A percentile compares a stretch with the other conserved stretches of the same genome.
Evolutionary conservation across 2,113 vertebrate species (phyloP).

Genomic region (Bungarus multicinctus): DNA sequence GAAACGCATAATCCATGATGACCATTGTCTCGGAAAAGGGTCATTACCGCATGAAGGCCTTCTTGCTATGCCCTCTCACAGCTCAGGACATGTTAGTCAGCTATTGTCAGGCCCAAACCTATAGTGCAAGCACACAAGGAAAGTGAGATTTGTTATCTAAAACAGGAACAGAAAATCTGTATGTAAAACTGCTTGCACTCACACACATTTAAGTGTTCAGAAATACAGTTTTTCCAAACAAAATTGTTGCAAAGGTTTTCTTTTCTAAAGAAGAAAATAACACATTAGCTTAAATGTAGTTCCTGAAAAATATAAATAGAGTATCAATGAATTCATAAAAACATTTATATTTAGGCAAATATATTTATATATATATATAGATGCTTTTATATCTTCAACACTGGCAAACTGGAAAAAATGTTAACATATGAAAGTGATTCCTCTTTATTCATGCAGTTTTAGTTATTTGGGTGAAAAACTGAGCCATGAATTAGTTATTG

Average conservation of each 20-base stretch:
- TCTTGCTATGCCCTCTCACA: slow-evolving; percentile 85
- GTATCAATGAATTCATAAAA: slow-evolving; percentile 63
- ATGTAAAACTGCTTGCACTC: slow-evolving; percentile 98
- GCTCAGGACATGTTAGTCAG: slow-evolving; percentile 88
- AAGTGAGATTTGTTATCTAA: slow-evolving; percentile 85
- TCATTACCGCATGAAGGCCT: slow-evolving; percentile 80
- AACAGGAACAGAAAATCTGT: slow-evolving; percentile 86
- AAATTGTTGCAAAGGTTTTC: slow-evolving; percentile 91
- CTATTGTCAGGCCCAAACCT: slow-evolving; percentile 87
- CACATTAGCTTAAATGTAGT: slow-evolving; percentile 84
- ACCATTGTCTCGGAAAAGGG: slow-evolving; percentile 88
- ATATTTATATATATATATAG: slow-evolving; percentile 5
- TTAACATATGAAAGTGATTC: slow-evolving; percentile 39
- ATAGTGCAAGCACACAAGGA: slow-evolving; percentile 90
- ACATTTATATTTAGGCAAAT: slow-evolving; percentile 61
- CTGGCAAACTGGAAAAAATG: slow-evolving; percentile 42
- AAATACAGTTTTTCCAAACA: slow-evolving; percentile 97
- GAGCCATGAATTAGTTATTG: slow-evolving; percentile 9
- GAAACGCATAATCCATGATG: slow-evolving; percentile 83
- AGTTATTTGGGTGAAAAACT: slow-evolving; percentile 11
- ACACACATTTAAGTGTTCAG: slow-evolving; percentile 99
- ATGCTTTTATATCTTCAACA: slow-evolving; percentile 43
- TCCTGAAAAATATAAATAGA: slow-evolving; percentile 66
- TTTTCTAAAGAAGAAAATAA: slow-evolving; percentile 97
- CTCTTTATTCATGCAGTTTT: slow-evolving; percentile 17